Base-by-base conservation (phyloP, 2,888 invertebrate species). In the Dione juno region DNA sequence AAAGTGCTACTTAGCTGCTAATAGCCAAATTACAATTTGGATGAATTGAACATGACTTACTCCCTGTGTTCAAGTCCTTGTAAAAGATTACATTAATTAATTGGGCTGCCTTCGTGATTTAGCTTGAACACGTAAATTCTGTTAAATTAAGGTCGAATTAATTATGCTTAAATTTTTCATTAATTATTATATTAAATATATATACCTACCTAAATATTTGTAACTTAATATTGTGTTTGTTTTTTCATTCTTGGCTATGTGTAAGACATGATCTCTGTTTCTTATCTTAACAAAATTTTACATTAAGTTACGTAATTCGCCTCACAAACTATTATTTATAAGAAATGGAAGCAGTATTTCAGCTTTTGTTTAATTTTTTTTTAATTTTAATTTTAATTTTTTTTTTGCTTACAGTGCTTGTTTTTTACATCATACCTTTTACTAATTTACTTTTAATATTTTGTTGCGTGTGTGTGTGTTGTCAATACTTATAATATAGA, bases 81-180 rank as follows among this genome's bases (percentile, higher is more conserved):
- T 77, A 70, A 74, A 40, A 75, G 73, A 75, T 77, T 77, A 76
- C 65, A 66, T 73, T 77, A 73, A 72, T 77, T 76, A 77, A 75
- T 74, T 70, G 68, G 66, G 52, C 67, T 16, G 35, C 53, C 41
- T 74, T 64, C 52, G 71, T 67, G 71, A 75, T 76, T 71, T 70
- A 72, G 52, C 28, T 58, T 67, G 63, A 71, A 68, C 64, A 67
- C 28, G 41, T 58, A 45, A 67, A 53, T 61, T 35, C 10, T 63
- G 43, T 53, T 65, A 14, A 28, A 57, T 71, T 73, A 67, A 53
- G 53, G 43, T 61, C 61, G 53, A 19, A 14, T 48, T 64, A 19
- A 14, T 48, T 64, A 16, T 53, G 52, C 45, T 53, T 68, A 61
- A 14, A 52, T 8, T 48, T 63, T 48, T 37, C 37, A 50, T 50